phyloP scores from a whole-genome alignment of 2,888 invertebrate species.

The Ceraclea dissimilis region DNA sequence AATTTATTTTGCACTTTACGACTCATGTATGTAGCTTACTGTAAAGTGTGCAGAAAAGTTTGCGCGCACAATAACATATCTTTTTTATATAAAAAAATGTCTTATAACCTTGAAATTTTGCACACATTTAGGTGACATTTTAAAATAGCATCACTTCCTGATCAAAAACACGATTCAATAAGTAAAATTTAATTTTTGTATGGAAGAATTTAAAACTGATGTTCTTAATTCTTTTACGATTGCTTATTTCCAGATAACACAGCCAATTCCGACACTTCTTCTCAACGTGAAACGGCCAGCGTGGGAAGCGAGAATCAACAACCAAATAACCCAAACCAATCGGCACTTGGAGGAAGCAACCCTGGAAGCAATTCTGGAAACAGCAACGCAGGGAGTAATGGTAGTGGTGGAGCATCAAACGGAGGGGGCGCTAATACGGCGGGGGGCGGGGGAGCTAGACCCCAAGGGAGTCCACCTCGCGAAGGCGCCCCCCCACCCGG shows the following conservation, averaged over 20 bases:
- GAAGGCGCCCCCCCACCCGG: conserved; percentile 26
- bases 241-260: conserved; percentile 23
- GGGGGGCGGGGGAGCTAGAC: conserved; percentile 33
- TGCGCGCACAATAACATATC: no score
- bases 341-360: conserved; percentile 9
- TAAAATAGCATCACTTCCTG: no score
- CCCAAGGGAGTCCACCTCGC: conserved; percentile 38
- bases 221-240: no score
- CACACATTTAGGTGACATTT: no score
- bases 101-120: no score
- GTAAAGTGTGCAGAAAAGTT: no score
- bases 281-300: conserved; percentile 18
- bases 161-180: no score
- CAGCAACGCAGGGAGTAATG: conserved; percentile 16
- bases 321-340: conserved; percentile 5
- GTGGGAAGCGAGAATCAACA: conserved; percentile 14
- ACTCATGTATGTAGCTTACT: no score
- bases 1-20: no score
- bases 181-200: no score
- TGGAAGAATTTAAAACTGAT: no score
- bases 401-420: conserved; percentile 9
- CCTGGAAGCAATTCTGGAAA: conserved; percentile 12
- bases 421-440: conserved; percentile 24
- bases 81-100: no score
- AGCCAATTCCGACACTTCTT: conserved; percentile 20